Evolutionary conservation across 1,140 invertebrate genomes (phyloP).

Genomic region (Drosophila nigrodunni): DNA sequence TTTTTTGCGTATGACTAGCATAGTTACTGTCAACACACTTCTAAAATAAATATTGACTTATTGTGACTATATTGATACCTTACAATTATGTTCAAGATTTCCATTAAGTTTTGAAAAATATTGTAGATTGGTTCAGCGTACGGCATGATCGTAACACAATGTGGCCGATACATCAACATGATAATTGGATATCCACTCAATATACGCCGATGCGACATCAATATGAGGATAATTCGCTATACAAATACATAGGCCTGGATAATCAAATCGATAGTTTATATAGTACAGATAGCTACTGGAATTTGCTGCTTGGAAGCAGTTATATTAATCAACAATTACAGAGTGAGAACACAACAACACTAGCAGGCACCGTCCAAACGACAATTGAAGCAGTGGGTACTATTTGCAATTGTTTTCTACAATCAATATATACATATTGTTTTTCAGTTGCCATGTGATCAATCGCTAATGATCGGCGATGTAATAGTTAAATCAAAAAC

Average conservation of each 20-base stretch:
- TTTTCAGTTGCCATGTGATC: constrained; percentile 4
- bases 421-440: neutral
- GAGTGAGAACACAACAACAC: constrained; percentile 62
- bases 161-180: constrained; percentile 92
- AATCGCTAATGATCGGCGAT: constrained; percentile 7
- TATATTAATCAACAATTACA: constrained; percentile 44
- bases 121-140: constrained; percentile 92
- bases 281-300: constrained; percentile 72
- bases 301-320: constrained; percentile 42
- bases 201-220: constrained; percentile 84
- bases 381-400: constrained; percentile 51
- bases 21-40: too few relatives aligned
- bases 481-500: constrained; percentile 75
- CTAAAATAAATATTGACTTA: too few relatives aligned
- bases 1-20: too few relatives aligned
- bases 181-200: constrained; percentile 86
- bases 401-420: neutral
- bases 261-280: constrained; percentile 81
- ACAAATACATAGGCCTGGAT: constrained; percentile 74
- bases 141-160: constrained; percentile 92
- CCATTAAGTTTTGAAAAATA: too few relatives aligned
- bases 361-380: constrained; percentile 56
- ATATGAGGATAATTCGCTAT: constrained; percentile 74
- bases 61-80: too few relatives aligned
- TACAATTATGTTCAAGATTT: too few relatives aligned